Conservation (phyloP, 2,797 vertebrate genomes). For the Melanotaenia nigrans region DNA sequence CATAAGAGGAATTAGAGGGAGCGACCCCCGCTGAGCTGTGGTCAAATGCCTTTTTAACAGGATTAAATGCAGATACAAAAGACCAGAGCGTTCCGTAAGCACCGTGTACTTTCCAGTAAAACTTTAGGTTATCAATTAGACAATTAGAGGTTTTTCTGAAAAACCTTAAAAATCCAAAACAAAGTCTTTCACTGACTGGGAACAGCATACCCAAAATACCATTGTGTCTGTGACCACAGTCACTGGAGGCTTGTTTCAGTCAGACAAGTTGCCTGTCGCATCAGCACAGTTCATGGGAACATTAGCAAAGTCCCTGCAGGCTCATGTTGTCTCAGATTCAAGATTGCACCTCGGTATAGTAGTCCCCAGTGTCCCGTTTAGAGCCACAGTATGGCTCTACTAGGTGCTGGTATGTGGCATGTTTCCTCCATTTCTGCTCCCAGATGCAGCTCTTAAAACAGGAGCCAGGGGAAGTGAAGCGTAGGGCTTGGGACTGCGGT, state of each 20-base stretch:
- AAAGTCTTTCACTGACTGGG: slow-evolving; percentile 14
- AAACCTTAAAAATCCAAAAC: slow-evolving; percentile 18
- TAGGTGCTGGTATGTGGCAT: slow-evolving; percentile 59
- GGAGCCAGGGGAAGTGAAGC: slow-evolving; percentile 59
- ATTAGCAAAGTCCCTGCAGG: slow-evolving; percentile 26
- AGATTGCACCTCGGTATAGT: slow-evolving; percentile 57
- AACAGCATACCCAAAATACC: not conserved
- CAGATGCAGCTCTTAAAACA: slow-evolving; percentile 73
- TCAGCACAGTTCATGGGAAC: slow-evolving; percentile 41
- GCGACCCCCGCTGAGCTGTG: slow-evolving; percentile 49
- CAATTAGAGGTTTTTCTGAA: slow-evolving; percentile 23
- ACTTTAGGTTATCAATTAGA: slow-evolving; percentile 47
- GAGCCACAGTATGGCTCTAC: slow-evolving; percentile 46
- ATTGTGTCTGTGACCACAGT: slow-evolving; percentile 4
- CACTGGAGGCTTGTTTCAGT: slow-evolving; percentile 10
- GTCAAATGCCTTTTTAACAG: slow-evolving; percentile 61
- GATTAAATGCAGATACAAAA: slow-evolving; percentile 64
- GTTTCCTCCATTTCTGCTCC: slow-evolving; percentile 60
- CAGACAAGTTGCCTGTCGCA: slow-evolving; percentile 14
- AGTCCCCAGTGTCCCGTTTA: slow-evolving; percentile 35
- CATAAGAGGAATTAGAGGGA: slow-evolving; percentile 31
- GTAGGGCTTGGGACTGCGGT: slow-evolving; percentile 62
- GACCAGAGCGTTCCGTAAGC: slow-evolving; percentile 43
- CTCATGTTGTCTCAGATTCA: slow-evolving; percentile 38
- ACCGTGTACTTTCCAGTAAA: slow-evolving; percentile 45